Base-by-base conservation (phyloP, 1,140 invertebrate species). In the Telenomus remus region DNA sequence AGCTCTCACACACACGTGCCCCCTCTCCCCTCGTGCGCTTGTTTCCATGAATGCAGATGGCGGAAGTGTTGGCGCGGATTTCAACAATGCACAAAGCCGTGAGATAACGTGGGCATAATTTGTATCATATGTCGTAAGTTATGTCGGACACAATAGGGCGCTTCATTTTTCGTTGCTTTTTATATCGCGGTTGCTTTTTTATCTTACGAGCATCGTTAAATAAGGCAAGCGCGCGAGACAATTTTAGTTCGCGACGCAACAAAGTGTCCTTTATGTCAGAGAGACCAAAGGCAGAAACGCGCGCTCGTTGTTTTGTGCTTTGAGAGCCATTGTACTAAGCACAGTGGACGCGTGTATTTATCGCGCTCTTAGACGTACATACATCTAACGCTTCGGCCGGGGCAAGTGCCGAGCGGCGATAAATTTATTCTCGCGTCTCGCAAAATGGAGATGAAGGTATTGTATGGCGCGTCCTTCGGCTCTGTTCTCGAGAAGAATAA, bases 401-500 rank as follows among this genome's bases (percentile, higher is more conserved):
- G 50, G 54, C 59, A 70, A 78, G 70, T 73, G 76, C 49, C 60
- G 72, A 79, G 55, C 68, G 64, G 66, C 76, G 61, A 79, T 77
- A 79, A 80, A 79, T 79, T 80, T 78, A 78, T 81, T 83, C 71
- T 81, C 79, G 77, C 80, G 80, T 74, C 72, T 64, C 64, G 61
- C 63, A 77, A 78, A 83, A 83, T 79, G 75, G 65, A 81, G 77
- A 79, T 81, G 71, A 78, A 78, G 73, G 79, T 70, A 82, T 79
- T 80, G 79, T 80, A 57, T 74, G 49, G 64, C 55, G 70, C 61
- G 73, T 79, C 73, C 77, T 79, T 83, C 76, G 78, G 76, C 79
- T 81, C 56, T 39, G 56, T 48, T 37, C 75, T 63, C 59, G 56
- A 51, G 69, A 72, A 66, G 79, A 84, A 83, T 80, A 82, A 81